Percentiles rank a stretch among this genome's conserved stretches.
These are phyloP conservation scores for Leptodactylus fallax DNA, from an alignment of 2,797 vertebrate genomes.

Conservation along the genomic window DNA sequence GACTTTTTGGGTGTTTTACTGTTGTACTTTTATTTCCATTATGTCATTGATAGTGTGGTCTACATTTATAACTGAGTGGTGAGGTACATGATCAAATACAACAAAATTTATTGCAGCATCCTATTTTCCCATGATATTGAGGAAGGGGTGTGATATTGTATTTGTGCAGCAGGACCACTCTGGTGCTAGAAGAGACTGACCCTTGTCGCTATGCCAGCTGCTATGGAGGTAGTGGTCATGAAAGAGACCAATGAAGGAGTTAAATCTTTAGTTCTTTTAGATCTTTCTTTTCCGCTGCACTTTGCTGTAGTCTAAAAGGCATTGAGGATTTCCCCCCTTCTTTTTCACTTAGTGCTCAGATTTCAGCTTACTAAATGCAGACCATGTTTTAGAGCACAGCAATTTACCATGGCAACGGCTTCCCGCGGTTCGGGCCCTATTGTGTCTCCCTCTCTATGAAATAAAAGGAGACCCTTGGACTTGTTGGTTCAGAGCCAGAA, in stretches of 20 bases:
- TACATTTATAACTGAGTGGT: too few relatives aligned
- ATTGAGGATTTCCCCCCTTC: slow-evolving; percentile 28
- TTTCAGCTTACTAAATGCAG: slow-evolving; percentile 57
- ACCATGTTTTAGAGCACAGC: slow-evolving; percentile 46
- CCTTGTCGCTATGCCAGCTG: background rate
- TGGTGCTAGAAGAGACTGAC: too few relatives aligned
- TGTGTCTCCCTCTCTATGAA: slow-evolving; percentile 57
- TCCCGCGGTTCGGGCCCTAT: slow-evolving; percentile 47
- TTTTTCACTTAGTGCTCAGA: slow-evolving; percentile 31
- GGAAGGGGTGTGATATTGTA: too few relatives aligned
- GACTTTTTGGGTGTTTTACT: too few relatives aligned
- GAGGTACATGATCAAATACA: too few relatives aligned
- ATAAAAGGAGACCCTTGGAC: slow-evolving; percentile 54
- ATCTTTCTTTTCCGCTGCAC: background rate
- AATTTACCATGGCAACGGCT: slow-evolving; percentile 59
- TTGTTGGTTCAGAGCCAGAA: slow-evolving; percentile 46
- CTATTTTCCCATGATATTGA: too few relatives aligned
- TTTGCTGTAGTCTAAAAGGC: background rate
- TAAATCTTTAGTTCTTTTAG: slow-evolving; percentile 21
- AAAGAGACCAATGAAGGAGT: slow-evolving; percentile 5
- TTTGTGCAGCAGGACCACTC: too few relatives aligned
- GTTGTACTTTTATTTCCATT: too few relatives aligned
- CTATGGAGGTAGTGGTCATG: background rate
- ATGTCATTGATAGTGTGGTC: too few relatives aligned
- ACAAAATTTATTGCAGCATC: too few relatives aligned